Base-by-base conservation (phyloP, 2,888 invertebrate species). In the Lasioglossum vierecki region DNA sequence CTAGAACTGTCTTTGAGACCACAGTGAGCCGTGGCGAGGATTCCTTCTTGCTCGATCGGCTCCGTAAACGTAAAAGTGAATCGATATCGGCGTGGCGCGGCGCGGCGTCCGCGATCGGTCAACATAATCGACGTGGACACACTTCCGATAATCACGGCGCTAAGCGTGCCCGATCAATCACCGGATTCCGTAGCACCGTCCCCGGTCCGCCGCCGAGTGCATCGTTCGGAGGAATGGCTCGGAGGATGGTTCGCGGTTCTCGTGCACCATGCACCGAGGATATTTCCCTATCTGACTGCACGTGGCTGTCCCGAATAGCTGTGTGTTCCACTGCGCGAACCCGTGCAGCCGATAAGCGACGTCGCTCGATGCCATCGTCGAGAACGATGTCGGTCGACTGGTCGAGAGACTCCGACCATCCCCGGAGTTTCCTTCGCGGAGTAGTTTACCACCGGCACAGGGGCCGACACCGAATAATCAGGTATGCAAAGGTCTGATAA, bases 401-500 rank as follows among this genome's bases (percentile, higher is more conserved):
- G 41, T 15, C 39, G 39, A 79, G 46, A 66, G 66, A 66, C 30
- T 18, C 35, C 49, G 72, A 41, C 75, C 13, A 22, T 57, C 70
- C 77, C 73, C 76, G 68, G 85, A 87, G 63, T 87, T 88, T 82
- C 78, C 82, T 86, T 82, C 85, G 84, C 84, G 80, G 84, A 88
- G 89, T 91, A 91, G 91, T 92, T 92, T 90, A 90, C 91, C 92
- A 87, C 83, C 89, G 79, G 86, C 84, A 86, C 68, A 39, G 70
- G 83, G 92, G 88, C 88, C 90, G 57, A n/a, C 57, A 80, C 85
- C 86, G 91, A 91, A 92, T 93, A 92, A 93, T 93, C 93, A 93
- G 89, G 91, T 92, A 93, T 91, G 93, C 92, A 89, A 91, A 91
- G 89, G 91, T 88, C 90, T 91, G 93, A 93, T 93, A 93, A 92